Conservation (phyloP, 2,797 vertebrate species). For the Coregonus sp. region DNA sequence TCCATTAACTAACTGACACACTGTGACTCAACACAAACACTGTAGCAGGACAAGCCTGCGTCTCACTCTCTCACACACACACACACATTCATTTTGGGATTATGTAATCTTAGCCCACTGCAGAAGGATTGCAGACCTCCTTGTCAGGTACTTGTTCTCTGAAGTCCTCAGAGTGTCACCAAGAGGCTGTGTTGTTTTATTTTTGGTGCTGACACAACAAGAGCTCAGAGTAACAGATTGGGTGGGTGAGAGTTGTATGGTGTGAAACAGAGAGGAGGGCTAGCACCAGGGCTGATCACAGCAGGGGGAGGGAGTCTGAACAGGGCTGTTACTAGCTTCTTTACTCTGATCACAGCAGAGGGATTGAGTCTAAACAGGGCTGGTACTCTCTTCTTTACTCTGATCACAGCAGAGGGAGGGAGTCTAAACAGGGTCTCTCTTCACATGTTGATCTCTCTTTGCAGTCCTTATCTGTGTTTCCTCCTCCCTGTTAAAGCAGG, state of each 20-base stretch:
- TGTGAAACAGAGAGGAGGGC: conserved; percentile 10
- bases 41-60: conserved; percentile 36
- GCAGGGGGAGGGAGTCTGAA: too few relatives aligned
- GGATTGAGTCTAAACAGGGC: conserved; percentile 43
- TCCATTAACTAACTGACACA: conserved; percentile 73
- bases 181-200: conserved; percentile 58
- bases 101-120: conserved; percentile 44
- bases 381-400: not conserved
- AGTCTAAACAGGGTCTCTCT: conserved; percentile 29
- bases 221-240: conserved; percentile 66
- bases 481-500: conserved; percentile 1
- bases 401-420: conserved; percentile 30
- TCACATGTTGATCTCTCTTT: conserved; percentile 10
- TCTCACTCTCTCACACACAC: conserved; percentile 17
- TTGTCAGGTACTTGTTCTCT: conserved; percentile 59
- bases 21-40: conserved; percentile 66
- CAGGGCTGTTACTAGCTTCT: too few relatives aligned
- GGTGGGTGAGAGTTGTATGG: conserved; percentile 8
- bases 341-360: conserved; percentile 14
- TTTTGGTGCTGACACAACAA: conserved; percentile 69
- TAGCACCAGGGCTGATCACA: not conserved
- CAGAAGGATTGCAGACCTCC: conserved; percentile 36
- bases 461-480: not conserved
- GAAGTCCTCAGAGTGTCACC: conserved; percentile 28
- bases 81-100: conserved; percentile 52